Base-by-base conservation (phyloP, 2,888 invertebrate species). In the Spialia ferax region DNA sequence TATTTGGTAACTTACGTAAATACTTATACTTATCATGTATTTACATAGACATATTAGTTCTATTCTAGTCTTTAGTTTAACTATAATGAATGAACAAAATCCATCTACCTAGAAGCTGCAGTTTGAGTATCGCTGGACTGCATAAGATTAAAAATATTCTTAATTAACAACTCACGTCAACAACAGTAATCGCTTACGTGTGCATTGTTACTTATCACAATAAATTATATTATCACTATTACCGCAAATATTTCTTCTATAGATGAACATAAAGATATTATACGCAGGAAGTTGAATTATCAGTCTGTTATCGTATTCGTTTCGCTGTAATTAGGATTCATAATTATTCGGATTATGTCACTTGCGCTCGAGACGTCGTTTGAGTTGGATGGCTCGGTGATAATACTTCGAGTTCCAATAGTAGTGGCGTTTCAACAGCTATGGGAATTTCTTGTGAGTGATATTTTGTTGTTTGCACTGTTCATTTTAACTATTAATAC, bases 231-330 rank as follows among this genome's bases (percentile, higher is more conserved):
- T 29, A 54, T 23, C 48, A 35, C 20, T 61, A n/a, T 65, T n/a
- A 42, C 45, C 18, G 35, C 50, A 26, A 35, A 18, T n/a, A 61
- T 22, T 50, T 64, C 57, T 50, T 64, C 57, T 57, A 59, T 59
- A 18, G 64, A 65, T 65, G 64, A 50, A 50, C 35, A 57, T 55
- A 23, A 35, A 52, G 65, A 65, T 64, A 64, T 57, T 18, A 23
- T 59, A 73, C 69, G 74, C 73, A 77, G 78, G 79, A 81, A 81
- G 74, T 79, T 75, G 74, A 75, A 78, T 73, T 85, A 84, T 86
- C 80, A 71, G 22, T 50, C 63, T 66, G 73, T 82, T 82, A 82
- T 81, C 79, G 69, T 56, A 61, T 68, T 72, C 69, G 65, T 69
- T 57, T 57, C 62, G 18, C 56, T 65, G 71, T 70, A 73, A 75